Conservation (phyloP, 2,113 vertebrate species). For the Mionectes macconnelli region DNA sequence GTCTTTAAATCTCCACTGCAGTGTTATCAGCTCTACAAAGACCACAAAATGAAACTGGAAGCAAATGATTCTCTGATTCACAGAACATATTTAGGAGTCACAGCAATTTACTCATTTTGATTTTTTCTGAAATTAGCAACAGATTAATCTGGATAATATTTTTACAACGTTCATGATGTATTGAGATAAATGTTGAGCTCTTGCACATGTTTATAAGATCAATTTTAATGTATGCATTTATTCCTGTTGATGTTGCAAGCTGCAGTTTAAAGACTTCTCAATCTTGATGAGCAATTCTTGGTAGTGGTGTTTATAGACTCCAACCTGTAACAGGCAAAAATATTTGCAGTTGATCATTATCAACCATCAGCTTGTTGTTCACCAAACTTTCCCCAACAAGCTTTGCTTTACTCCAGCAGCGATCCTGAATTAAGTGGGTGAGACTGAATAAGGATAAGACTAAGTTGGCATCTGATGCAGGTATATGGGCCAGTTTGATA, state of each 20-base stretch:
- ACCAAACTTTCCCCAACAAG: not conserved
- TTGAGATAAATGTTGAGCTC: conserved; percentile 18
- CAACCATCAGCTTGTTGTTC: not conserved
- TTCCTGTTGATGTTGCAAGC: conserved; percentile 3
- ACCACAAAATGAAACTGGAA: not conserved
- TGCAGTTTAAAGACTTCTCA: not conserved
- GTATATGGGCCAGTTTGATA: not conserved
- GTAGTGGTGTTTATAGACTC: not conserved
- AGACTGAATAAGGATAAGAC: not conserved
- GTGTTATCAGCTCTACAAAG: not conserved
- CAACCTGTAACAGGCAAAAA: not conserved
- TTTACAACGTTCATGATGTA: not conserved
- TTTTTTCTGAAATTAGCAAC: not conserved
- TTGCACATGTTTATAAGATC: conserved; percentile 18
- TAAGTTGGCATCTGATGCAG: not conserved
- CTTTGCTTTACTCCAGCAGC: not conserved
- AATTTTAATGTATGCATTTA: conserved; percentile 39
- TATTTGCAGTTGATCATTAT: not conserved
- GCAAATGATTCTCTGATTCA: not conserved
- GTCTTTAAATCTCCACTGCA: not conserved
- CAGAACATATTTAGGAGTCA: not conserved
- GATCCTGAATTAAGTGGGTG: not conserved
- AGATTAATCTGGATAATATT: not conserved
- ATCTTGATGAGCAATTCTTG: not conserved
- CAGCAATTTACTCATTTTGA: not conserved